Conservation (phyloP, 2,888 invertebrate species). For the Camponotus fellah region DNA sequence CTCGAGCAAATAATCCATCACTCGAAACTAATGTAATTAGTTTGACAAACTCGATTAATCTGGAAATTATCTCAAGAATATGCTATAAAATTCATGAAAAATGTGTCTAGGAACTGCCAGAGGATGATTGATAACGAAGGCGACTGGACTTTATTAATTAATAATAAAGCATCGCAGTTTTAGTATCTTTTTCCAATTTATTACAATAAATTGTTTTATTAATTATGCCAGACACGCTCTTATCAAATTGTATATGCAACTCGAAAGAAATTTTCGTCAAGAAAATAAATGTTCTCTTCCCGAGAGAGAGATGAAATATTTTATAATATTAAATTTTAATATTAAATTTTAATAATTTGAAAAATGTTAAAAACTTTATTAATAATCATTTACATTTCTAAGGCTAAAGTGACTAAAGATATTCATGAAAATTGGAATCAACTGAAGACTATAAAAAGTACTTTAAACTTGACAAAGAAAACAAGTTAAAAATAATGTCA, state of each 20-base stretch:
- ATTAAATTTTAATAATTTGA: neutral
- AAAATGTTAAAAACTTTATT: neutral
- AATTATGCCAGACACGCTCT: too few species aligned
- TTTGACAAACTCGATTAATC: too few species aligned
- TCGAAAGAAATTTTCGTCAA: neutral
- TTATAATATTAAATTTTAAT: neutral
- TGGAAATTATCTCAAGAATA: too few species aligned
- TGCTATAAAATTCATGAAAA: too few species aligned
- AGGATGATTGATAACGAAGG: too few species aligned
- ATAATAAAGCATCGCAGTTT: too few species aligned
- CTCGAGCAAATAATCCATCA: too few species aligned
- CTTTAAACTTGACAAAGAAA: neutral
- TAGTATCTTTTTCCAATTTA: too few species aligned
- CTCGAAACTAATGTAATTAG: too few species aligned
- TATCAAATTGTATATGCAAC: neutral
- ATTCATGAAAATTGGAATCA: neutral
- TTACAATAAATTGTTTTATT: too few species aligned
- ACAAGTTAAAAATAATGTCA: neutral
- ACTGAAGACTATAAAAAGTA: neutral
- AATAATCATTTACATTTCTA: constrained; percentile 9
- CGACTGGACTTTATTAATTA: too few species aligned
- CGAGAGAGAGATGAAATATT: neutral
- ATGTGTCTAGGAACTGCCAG: too few species aligned
- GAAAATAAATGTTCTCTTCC: neutral
- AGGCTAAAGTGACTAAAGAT: neutral